These are phyloP conservation scores for Lacanobia wlatinum DNA, from an alignment of 2,888 invertebrate genomes.

Conservation along the genomic window DNA sequence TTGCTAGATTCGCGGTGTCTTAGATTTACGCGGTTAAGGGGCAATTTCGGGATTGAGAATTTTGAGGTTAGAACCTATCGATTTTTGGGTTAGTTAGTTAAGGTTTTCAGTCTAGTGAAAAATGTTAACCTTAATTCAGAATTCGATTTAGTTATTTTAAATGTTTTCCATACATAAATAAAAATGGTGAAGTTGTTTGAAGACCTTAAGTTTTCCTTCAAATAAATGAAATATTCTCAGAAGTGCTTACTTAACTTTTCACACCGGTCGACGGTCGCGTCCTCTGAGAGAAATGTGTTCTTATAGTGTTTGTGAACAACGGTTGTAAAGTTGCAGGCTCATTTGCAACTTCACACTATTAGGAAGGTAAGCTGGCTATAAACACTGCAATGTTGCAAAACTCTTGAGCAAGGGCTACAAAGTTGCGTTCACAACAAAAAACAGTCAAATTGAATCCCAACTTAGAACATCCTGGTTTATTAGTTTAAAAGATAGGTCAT, in stretches of 20 bases:
- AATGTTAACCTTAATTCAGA: too few relatives aligned
- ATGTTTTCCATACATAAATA: neutral
- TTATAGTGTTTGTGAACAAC: slow-evolving; percentile 51
- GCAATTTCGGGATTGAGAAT: too few relatives aligned
- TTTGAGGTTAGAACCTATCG: neutral
- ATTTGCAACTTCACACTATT: slow-evolving; percentile 49
- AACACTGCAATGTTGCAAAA: slow-evolving; percentile 41
- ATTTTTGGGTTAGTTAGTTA: neutral
- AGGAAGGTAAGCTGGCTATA: slow-evolving; percentile 20
- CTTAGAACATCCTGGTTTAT: neutral
- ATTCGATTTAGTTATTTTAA: neutral
- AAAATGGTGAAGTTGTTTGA: neutral
- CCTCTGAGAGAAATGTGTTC: slow-evolving; percentile 38
- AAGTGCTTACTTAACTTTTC: slow-evolving; percentile 10
- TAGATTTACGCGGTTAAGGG: slow-evolving; percentile 1
- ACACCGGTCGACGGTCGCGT: slow-evolving; percentile 30
- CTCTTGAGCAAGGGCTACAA: slow-evolving; percentile 20
- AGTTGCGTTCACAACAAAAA: slow-evolving; percentile 1
- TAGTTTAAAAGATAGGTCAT: too few relatives aligned
- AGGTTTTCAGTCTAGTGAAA: neutral
- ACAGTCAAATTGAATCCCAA: neutral
- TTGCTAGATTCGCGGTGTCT: slow-evolving; percentile 30
- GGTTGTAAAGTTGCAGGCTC: slow-evolving; percentile 40
- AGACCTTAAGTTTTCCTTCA: neutral
- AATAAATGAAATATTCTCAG: slow-evolving; percentile 7